These are phyloP conservation scores for Anoplophora glabripennis DNA, from an alignment of 1,140 invertebrate species.

Conservation along the genomic window DNA sequence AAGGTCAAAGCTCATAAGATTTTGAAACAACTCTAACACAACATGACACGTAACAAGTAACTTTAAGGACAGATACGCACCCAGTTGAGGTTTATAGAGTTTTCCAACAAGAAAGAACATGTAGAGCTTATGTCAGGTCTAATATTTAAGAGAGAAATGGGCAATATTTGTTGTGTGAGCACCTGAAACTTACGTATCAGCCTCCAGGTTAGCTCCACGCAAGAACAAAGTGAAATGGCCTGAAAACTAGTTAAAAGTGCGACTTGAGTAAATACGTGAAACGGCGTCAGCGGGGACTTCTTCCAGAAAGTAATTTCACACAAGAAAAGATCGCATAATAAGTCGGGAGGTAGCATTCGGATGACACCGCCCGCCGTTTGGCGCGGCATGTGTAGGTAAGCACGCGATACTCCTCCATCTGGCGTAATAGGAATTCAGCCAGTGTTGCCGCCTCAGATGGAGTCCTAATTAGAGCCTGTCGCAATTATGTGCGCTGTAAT, in stretches of 20 bases:
- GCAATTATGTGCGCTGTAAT: constrained; percentile 27
- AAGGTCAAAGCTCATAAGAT: too few relatives aligned
- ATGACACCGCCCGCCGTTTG: constrained; percentile 17
- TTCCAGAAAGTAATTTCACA: constrained; percentile 31
- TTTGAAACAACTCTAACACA: too few relatives aligned
- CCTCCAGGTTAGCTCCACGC: too few relatives aligned
- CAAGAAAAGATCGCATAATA: constrained; percentile 28
- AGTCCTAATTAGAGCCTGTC: constrained; percentile 25
- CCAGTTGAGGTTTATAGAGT: too few relatives aligned
- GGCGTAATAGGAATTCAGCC: constrained; percentile 19
- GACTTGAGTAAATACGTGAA: constrained; percentile 6
- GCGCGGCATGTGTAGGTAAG: constrained; percentile 17
- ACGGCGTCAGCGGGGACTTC: constrained; percentile 9
- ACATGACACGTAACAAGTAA: too few relatives aligned
- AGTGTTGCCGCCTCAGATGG: constrained; percentile 20
- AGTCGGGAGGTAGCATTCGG: constrained; percentile 12
- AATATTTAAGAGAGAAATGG: too few relatives aligned
- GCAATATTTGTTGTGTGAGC: too few relatives aligned
- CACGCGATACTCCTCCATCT: constrained; percentile 14
- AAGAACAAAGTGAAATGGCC: not conserved
- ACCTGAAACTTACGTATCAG: too few relatives aligned
- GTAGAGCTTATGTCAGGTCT: too few relatives aligned
- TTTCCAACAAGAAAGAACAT: too few relatives aligned
- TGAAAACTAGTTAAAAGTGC: not conserved
- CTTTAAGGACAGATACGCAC: too few relatives aligned